phyloP scores from a whole-genome alignment of 2,797 vertebrate genomes.

The Hoplostethus mediterraneus region DNA sequence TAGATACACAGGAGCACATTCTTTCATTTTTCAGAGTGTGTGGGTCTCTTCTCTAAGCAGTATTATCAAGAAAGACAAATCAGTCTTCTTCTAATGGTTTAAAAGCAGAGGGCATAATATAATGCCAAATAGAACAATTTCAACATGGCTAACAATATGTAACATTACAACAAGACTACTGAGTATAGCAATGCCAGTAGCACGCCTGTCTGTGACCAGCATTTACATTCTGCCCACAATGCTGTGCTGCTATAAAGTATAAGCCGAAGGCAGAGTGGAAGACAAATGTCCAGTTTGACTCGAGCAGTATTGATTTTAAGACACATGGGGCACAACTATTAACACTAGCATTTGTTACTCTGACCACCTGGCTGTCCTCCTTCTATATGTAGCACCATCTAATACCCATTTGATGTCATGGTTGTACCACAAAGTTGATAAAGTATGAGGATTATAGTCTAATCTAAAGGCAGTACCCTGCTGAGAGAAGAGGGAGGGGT shows the following conservation, averaged over 20 bases:
- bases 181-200: not conserved
- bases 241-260: not conserved
- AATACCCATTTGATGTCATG: conserved; percentile 45
- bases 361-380: conserved; percentile 17
- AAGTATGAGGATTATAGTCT: conserved; percentile 42
- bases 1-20: not conserved
- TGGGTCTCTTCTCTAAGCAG: too few relatives aligned
- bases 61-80: not conserved
- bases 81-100: not conserved
- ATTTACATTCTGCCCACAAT: conserved; percentile 6
- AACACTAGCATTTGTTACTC: conserved; percentile 38
- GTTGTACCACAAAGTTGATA: conserved; percentile 40
- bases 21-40: too few relatives aligned
- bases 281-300: conserved; percentile 40
- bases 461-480: conserved; percentile 55
- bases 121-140: too few relatives aligned
- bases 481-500: conserved; percentile 57
- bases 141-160: too few relatives aligned
- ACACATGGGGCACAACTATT: conserved; percentile 14
- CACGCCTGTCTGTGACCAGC: not conserved
- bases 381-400: conserved; percentile 36
- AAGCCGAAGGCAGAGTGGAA: conserved; percentile 5
- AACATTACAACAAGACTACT: not conserved
- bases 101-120: too few relatives aligned
- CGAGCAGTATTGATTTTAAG: conserved; percentile 36